A percentile compares a stretch with the other conserved stretches of the same genome.
Conservation (phyloP, 2,797 vertebrate species). For the Characodon lateralis region DNA sequence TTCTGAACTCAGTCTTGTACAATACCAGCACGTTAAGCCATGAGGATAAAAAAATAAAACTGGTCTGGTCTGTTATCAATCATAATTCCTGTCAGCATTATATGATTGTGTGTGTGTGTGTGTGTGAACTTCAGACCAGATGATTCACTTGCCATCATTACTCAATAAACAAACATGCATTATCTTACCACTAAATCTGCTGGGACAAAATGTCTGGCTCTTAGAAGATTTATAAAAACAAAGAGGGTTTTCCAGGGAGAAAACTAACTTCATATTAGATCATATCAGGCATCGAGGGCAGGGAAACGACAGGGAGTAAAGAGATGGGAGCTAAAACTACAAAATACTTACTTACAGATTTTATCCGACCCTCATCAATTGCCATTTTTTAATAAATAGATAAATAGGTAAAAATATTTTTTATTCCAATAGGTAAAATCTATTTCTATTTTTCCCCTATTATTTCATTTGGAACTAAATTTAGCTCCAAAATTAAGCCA, state of each 20-base stretch:
- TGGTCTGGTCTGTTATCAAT: constrained; percentile 48
- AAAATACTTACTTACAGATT: not conserved
- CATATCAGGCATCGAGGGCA: constrained; percentile 14
- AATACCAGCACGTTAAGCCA: constrained; percentile 47
- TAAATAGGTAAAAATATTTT: not conserved
- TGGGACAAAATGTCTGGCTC: constrained; percentile 27
- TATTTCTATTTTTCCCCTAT: not conserved
- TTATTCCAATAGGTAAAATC: not conserved
- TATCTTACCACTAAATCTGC: constrained; percentile 1
- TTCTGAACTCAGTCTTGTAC: constrained; percentile 45
- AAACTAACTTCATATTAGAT: constrained; percentile 17
- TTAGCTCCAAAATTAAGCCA: not conserved
- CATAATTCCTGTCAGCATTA: constrained; percentile 54
- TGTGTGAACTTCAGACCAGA: constrained; percentile 28
- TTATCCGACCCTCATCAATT: not conserved
- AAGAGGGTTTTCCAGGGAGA: constrained; percentile 13
- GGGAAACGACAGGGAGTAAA: not conserved
- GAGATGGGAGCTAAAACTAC: too few species aligned
- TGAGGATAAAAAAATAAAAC: constrained; percentile 47
- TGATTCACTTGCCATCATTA: constrained; percentile 26
- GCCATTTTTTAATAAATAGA: not conserved
- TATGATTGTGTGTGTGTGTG: constrained; percentile 22
- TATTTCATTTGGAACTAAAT: not conserved
- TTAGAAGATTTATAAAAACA: constrained; percentile 7
- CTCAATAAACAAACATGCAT: constrained; percentile 18